Evolutionary conservation across 2,888 invertebrate species (phyloP).

Genomic region (Drosophila siamana): DNA sequence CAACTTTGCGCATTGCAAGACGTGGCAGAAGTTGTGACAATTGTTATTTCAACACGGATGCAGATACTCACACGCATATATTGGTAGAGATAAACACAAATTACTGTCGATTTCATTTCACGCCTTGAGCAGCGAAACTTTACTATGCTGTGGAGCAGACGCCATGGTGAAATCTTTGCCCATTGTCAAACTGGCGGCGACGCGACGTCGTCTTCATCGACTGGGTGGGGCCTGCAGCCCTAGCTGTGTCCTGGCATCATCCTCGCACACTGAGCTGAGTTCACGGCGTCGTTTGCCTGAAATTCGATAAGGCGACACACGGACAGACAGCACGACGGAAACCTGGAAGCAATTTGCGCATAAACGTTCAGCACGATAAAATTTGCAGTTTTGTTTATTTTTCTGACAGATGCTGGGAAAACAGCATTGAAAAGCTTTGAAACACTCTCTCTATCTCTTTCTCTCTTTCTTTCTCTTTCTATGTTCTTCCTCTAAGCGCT

Average conservation of each 20-base stretch:
- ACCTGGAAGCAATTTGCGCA: conserved; percentile 81
- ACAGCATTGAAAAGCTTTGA: conserved; percentile 49
- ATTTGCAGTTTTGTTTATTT: conserved; percentile 82
- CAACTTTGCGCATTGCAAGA: conserved; percentile 47
- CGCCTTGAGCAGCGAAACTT: conserved; percentile 77
- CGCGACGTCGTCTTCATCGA: conserved; percentile 9
- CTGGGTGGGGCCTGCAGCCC: conserved; percentile 27
- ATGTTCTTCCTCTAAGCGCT: conserved; percentile 26
- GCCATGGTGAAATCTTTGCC: conserved; percentile 53
- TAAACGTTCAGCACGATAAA: conserved; percentile 80
- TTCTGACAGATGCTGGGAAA: conserved; percentile 73
- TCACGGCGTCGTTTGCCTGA: conserved; percentile 52
- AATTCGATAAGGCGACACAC: conserved; percentile 72
- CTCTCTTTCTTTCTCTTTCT: too few species aligned
- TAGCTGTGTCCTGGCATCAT: conserved; percentile 5
- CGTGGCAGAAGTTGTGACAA: conserved; percentile 65
- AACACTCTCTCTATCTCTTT: too few species aligned
- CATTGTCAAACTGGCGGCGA: conserved; percentile 50
- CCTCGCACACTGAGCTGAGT: conserved; percentile 38
- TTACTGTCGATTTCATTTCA: conserved; percentile 80
- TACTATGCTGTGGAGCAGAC: conserved; percentile 53
- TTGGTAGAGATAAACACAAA: conserved; percentile 70
- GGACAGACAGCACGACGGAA: conserved; percentile 54
- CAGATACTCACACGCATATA: conserved; percentile 6
- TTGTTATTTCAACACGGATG: conserved; percentile 63